A percentile compares a stretch with the other conserved stretches of the same genome.
These are phyloP conservation scores for Erynnis tages DNA, from an alignment of 2,888 invertebrate genomes.

Conservation along the genomic window DNA sequence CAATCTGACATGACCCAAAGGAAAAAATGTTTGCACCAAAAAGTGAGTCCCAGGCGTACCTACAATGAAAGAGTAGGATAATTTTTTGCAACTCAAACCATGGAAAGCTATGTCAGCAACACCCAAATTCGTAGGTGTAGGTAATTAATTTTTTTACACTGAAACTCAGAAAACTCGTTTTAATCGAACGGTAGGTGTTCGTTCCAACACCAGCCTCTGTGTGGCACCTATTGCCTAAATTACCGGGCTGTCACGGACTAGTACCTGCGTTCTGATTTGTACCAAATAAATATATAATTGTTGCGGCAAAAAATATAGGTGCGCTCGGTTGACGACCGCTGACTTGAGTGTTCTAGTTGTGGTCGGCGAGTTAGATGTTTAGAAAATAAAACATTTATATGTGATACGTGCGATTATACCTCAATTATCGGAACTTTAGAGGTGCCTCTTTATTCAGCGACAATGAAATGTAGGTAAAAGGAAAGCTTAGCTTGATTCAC, in stretches of 20 bases:
- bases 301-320: slow-evolving; percentile 1
- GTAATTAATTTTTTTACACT: slow-evolving; percentile 1
- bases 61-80: no score
- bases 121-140: no score
- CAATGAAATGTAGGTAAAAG: no score
- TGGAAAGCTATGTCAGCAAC: no score
- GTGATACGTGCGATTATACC: no score
- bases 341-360: slow-evolving; percentile 2
- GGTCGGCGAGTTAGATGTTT: slow-evolving; percentile 2
- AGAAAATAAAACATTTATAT: not conserved
- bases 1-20: no score
- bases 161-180: not conserved
- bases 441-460: no score
- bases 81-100: no score
- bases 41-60: no score
- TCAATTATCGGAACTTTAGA: no score
- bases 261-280: slow-evolving; percentile 6
- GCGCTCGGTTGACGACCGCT: slow-evolving; percentile 8
- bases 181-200: not conserved
- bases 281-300: slow-evolving; percentile 18
- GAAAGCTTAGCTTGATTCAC: no score
- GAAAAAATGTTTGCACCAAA: no score
- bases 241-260: not conserved
- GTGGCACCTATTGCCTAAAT: not conserved
- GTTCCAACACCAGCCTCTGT: not conserved